Conservation (phyloP, 2,113 vertebrate genomes). For the Cyanoliseus patagonus region DNA sequence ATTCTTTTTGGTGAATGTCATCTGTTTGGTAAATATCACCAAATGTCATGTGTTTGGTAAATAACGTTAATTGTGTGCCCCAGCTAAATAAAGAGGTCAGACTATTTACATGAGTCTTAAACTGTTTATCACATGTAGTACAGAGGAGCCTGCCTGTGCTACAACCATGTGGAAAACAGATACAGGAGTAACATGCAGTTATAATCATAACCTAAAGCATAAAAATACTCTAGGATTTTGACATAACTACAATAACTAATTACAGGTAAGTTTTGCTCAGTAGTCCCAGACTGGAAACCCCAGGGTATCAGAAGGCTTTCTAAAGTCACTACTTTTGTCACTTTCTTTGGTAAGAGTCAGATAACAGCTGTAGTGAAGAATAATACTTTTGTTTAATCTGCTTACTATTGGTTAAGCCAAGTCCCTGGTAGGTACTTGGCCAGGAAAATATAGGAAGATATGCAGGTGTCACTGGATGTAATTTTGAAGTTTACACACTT, state of each 20-base stretch:
- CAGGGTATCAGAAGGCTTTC: neutral
- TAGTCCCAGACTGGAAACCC: neutral
- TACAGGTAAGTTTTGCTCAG: neutral
- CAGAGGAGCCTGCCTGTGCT: neutral
- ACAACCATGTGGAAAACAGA: neutral
- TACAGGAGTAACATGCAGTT: neutral
- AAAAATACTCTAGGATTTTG: neutral
- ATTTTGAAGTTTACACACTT: constrained; percentile 57
- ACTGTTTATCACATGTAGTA: neutral
- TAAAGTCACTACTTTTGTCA: neutral
- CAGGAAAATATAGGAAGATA: neutral
- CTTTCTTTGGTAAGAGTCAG: neutral
- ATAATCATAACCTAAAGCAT: neutral
- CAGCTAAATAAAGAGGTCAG: constrained; percentile 1
- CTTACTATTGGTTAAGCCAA: neutral
- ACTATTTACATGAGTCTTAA: constrained; percentile 11
- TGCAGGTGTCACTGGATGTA: constrained; percentile 12
- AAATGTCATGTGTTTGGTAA: constrained; percentile 1
- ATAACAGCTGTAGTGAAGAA: neutral
- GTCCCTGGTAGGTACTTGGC: neutral
- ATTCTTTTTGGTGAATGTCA: neutral
- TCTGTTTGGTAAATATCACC: constrained; percentile 36
- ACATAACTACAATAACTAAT: neutral
- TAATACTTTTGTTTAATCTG: neutral
- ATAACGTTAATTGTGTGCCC: neutral